These are phyloP conservation scores for Nematopogon swammerdamellus DNA, from an alignment of 2,888 invertebrate species.

Conservation along the genomic window DNA sequence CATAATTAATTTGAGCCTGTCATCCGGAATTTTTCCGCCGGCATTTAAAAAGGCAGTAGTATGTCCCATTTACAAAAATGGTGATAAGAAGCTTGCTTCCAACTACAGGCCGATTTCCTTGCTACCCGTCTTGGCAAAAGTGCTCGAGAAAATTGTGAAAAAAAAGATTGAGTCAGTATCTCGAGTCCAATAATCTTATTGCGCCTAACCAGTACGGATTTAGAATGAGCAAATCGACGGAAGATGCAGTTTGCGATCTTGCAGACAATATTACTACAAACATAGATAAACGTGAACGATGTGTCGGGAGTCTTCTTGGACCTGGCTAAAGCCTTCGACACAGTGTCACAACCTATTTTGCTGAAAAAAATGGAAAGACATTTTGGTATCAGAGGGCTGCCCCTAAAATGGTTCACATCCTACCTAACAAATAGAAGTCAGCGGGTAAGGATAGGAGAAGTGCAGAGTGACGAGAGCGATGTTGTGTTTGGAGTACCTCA, in stretches of 20 bases:
- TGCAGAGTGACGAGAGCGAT: neutral
- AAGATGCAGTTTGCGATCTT: neutral
- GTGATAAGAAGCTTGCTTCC: neutral
- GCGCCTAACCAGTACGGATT: slow-evolving; percentile 1
- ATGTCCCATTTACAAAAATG: neutral
- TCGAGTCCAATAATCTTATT: neutral
- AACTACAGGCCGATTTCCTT: slow-evolving; percentile 1
- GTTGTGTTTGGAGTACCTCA: neutral
- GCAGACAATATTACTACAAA: neutral
- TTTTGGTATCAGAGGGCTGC: neutral
- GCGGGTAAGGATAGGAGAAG: neutral
- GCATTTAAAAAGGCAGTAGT: neutral
- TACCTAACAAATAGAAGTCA: neutral
- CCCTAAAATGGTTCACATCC: neutral
- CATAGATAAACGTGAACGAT: neutral
- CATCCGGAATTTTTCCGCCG: neutral
- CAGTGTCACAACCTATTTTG: neutral
- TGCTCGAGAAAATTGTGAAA: neutral
- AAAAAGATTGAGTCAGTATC: neutral
- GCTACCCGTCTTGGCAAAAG: neutral
- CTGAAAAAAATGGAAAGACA: neutral
- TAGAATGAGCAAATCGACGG: neutral
- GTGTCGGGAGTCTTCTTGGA: slow-evolving; percentile 1
- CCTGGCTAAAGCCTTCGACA: slow-evolving; percentile 1
- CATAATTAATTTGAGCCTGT: neutral